phyloP scores from a whole-genome alignment of 1,140 invertebrate species.

The Brachionus rotundiformis region DNA sequence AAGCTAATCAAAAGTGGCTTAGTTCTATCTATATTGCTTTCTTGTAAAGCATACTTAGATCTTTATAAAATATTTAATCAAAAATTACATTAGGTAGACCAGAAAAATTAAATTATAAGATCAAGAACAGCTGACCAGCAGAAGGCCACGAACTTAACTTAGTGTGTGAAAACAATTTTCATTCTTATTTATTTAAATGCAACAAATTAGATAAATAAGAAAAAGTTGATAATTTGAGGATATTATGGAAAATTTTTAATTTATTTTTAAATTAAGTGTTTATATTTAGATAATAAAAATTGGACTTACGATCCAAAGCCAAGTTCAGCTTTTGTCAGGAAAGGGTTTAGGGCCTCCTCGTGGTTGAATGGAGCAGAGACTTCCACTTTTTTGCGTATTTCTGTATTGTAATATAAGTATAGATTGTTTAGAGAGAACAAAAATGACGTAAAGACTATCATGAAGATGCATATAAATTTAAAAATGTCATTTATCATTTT shows the following conservation, averaged over 20 bases:
- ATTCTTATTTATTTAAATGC: too few species aligned
- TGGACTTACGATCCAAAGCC: constrained; percentile 22
- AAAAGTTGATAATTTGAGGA: too few species aligned
- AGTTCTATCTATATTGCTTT: too few species aligned
- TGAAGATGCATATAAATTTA: constrained; percentile 57
- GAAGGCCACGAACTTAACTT: neutral
- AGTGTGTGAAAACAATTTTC: too few species aligned
- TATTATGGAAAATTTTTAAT: too few species aligned
- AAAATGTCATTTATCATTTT: constrained; percentile 62
- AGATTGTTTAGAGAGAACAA: constrained; percentile 64
- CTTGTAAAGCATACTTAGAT: neutral
- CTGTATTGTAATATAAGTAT: constrained; percentile 64
- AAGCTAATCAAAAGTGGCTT: too few species aligned
- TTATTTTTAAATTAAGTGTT: too few species aligned
- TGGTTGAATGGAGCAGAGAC: constrained; percentile 53
- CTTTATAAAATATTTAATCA: neutral
- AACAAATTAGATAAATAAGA: too few species aligned
- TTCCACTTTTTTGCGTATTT: constrained; percentile 60
- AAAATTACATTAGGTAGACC: neutral
- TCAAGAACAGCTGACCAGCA: neutral
- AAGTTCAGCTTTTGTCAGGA: constrained; percentile 29
- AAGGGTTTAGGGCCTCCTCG: constrained; percentile 24
- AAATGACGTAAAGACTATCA: constrained; percentile 61
- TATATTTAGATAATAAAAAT: neutral
- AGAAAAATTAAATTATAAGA: neutral